Evolutionary conservation across 1,140 invertebrate species (phyloP).

Genomic region (Yoshiicerus persimilis): DNA sequence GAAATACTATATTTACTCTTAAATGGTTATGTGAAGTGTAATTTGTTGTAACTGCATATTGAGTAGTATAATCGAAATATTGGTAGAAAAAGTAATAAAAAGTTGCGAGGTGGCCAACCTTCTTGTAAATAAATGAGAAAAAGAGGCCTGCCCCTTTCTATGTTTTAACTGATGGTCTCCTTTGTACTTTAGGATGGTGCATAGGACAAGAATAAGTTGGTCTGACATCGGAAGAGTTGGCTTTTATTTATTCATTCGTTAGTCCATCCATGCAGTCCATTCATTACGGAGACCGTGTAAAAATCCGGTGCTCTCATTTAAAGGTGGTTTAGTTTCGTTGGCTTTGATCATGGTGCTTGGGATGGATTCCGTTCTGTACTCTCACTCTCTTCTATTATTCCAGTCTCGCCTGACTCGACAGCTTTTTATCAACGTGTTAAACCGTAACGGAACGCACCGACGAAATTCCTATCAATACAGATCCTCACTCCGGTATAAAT

Average conservation of each 20-base stretch:
- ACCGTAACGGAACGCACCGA: neutral
- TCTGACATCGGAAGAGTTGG: neutral
- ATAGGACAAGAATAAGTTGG: neutral
- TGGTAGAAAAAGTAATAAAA: neutral
- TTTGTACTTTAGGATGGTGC: neutral
- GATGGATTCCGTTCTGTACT: neutral
- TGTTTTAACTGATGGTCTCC: neutral
- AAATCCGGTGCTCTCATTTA: neutral
- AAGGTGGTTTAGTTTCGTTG: neutral
- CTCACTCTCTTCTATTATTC: neutral
- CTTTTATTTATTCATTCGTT: neutral
- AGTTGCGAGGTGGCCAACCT: neutral
- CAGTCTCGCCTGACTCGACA: neutral
- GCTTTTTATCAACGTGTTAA: conserved; percentile 8
- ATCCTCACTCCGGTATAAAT: neutral
- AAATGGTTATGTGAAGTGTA: neutral
- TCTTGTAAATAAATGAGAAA: neutral
- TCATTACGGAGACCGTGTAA: neutral
- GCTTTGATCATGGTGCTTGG: neutral
- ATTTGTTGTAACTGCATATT: neutral
- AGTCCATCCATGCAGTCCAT: neutral
- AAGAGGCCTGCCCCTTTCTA: neutral
- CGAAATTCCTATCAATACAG: neutral
- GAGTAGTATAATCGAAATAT: neutral
- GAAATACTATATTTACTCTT: neutral